Conservation (phyloP, 2,113 vertebrate genomes). For the Dromas ardeola region DNA sequence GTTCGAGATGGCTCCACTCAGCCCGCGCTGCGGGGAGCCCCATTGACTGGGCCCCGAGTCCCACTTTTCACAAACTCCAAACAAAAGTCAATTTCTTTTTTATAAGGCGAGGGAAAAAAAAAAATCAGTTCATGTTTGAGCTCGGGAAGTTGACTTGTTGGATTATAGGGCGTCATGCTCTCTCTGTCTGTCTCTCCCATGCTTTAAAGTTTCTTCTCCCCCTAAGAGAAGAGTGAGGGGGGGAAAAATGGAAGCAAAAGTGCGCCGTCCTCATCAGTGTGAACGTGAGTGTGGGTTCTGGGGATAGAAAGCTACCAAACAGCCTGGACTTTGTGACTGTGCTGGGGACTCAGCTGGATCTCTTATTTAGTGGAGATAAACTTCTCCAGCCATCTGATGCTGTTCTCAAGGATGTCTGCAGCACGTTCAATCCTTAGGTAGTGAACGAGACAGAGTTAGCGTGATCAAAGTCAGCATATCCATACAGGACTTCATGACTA, state of each 20-base stretch:
- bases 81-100: constrained; percentile 99
- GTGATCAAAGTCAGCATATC: neutral
- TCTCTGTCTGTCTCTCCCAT: constrained; percentile 67
- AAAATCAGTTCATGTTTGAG: constrained; percentile 88
- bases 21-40: constrained; percentile 95
- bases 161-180: constrained; percentile 76
- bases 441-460: neutral
- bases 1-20: constrained; percentile 98
- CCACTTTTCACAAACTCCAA: constrained; percentile 99
- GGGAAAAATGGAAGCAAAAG: constrained; percentile 8
- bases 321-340: neutral
- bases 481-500: neutral
- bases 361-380: neutral
- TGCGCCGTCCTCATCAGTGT: neutral
- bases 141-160: constrained; percentile 90
- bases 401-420: neutral
- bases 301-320: neutral
- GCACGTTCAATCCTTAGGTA: neutral
- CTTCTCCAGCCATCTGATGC: neutral
- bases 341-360: neutral
- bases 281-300: neutral
- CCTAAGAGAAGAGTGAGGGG: constrained; percentile 23
- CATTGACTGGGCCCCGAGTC: constrained; percentile 99
- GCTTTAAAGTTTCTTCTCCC: constrained; percentile 72
- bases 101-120: constrained; percentile 78